Conservation (phyloP, 2,113 vertebrate species). For the Tympanuchus pallidicinctus region DNA sequence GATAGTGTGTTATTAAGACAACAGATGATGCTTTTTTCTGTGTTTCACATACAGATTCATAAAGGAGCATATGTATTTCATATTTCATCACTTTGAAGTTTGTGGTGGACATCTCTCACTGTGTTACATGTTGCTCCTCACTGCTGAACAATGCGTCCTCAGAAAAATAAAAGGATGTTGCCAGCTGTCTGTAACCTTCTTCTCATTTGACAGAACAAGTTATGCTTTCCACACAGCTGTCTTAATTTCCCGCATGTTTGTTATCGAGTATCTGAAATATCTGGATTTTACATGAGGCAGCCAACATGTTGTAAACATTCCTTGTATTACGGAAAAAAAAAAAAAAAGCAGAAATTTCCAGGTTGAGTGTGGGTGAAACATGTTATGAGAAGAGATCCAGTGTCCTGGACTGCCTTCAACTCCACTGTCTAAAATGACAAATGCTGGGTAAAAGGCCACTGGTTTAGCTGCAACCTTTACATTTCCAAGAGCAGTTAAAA, state of each 20-base stretch:
- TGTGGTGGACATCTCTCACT: not conserved
- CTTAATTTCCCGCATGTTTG: not conserved
- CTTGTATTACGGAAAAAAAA: not conserved
- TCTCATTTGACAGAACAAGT: not conserved
- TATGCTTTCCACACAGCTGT: slow-evolving; percentile 17
- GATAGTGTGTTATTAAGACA: not conserved
- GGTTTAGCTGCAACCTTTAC: not conserved
- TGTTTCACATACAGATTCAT: not conserved
- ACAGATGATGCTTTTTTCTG: not conserved
- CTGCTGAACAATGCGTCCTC: not conserved
- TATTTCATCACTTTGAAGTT: not conserved
- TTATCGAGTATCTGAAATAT: not conserved
- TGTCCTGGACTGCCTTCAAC: not conserved
- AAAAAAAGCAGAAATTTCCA: not conserved
- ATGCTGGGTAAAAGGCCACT: not conserved
- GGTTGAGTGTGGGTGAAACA: slow-evolving; percentile 7
- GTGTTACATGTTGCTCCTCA: not conserved
- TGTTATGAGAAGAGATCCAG: not conserved
- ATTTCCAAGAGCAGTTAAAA: not conserved
- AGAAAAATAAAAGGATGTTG: not conserved
- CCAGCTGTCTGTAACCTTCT: not conserved
- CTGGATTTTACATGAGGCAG: not conserved
- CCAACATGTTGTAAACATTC: slow-evolving; percentile 7
- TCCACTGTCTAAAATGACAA: not conserved
- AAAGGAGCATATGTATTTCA: not conserved